A percentile compares a stretch with the other conserved stretches of the same genome.
phyloP scores from a whole-genome alignment of 2,113 vertebrate species.

The Pelodiscus sinensis region DNA sequence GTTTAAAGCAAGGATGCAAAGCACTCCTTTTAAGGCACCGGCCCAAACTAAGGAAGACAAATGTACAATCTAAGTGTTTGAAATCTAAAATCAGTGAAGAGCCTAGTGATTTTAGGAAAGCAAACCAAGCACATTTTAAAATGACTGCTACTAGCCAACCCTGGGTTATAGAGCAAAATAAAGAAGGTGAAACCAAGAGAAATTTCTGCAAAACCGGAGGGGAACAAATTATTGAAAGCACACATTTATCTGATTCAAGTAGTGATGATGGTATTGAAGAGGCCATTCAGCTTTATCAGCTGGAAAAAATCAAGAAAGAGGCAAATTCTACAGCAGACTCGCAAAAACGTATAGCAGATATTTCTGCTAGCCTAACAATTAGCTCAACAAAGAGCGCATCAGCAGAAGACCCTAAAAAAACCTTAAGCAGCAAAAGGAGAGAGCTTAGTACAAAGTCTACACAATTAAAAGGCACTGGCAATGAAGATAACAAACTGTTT shows the following conservation, averaged over 20 bases:
- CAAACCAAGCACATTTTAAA: neutral
- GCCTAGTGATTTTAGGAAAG: neutral
- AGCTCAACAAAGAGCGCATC: constrained; percentile 68
- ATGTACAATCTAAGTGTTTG: neutral
- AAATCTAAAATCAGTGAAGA: constrained; percentile 13
- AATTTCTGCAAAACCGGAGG: neutral
- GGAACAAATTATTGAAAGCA: accelerated
- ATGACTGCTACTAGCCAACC: constrained; percentile 21
- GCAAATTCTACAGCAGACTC: neutral
- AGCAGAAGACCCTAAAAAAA: constrained; percentile 65
- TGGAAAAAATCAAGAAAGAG: constrained; percentile 84
- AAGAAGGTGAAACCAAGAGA: neutral
- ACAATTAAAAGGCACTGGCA: neutral
- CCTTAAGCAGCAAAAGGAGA: constrained; percentile 74
- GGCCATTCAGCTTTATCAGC: constrained; percentile 92
- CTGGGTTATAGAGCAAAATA: neutral
- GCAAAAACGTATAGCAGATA: constrained; percentile 22
- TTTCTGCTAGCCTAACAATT: constrained; percentile 31
- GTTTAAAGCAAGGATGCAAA: constrained; percentile 63
- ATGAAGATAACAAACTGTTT: constrained; percentile 23
- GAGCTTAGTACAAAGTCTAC: constrained; percentile 51
- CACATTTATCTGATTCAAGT: constrained; percentile 81
- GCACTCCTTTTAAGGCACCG: constrained; percentile 56
- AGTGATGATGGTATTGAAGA: constrained; percentile 95
- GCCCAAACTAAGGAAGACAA: constrained; percentile 42